phyloP scores from a whole-genome alignment of 1,140 invertebrate species.

The Nilaparvata lugens region DNA sequence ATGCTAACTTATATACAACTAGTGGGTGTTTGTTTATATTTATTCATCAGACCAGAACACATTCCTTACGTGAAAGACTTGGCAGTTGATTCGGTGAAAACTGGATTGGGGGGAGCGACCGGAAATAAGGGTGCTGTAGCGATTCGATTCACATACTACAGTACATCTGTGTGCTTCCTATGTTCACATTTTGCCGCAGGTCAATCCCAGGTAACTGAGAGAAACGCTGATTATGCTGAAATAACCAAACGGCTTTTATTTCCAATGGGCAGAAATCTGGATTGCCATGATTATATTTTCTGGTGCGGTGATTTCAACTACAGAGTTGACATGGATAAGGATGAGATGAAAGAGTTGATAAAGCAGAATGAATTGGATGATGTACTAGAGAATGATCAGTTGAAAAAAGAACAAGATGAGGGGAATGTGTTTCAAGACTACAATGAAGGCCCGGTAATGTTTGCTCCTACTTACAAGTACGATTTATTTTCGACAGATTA shows the following conservation, averaged over 20 bases:
- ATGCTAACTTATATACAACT: constrained; percentile 91
- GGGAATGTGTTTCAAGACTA: constrained; percentile 93
- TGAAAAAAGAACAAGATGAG: constrained; percentile 63
- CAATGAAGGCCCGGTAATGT: constrained; percentile 83
- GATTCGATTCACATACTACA: constrained; percentile 82
- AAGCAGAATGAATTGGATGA: constrained; percentile 64
- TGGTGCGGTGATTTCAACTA: constrained; percentile 99
- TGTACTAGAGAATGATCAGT: constrained; percentile 82
- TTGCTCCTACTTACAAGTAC: constrained; percentile 98
- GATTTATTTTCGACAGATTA: constrained; percentile 98
- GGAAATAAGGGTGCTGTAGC: constrained; percentile 70
- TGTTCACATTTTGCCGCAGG: constrained; percentile 23
- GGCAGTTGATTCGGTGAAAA: constrained; percentile 92
- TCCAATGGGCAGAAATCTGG: constrained; percentile 60
- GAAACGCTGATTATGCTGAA: constrained; percentile 94
- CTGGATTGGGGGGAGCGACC: constrained; percentile 89
- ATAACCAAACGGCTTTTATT: constrained; percentile 65
- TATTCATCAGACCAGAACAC: constrained; percentile 84
- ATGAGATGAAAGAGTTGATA: constrained; percentile 84
- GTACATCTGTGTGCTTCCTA: constrained; percentile 81
- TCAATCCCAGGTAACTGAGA: constrained; percentile 48
- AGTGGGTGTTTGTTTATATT: constrained; percentile 94
- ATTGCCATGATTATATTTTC: constrained; percentile 96
- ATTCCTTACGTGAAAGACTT: constrained; percentile 85
- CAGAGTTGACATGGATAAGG: constrained; percentile 90